Percentiles rank a stretch among this genome's conserved stretches.
These are phyloP conservation scores for Drosophila antonietae DNA, from an alignment of 2,888 invertebrate genomes.

Conservation along the genomic window DNA sequence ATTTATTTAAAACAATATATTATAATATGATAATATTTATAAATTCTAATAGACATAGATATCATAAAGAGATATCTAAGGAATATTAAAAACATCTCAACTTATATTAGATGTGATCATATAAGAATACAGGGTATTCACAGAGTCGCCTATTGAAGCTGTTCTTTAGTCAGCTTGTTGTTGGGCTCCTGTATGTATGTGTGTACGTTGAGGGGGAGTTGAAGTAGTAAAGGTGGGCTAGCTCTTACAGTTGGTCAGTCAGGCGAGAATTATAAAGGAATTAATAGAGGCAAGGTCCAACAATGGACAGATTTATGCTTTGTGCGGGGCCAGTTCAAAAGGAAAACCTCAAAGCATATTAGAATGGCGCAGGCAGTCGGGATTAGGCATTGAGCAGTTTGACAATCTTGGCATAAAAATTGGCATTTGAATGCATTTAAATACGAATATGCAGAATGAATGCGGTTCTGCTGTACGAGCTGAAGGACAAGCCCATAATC, in stretches of 20 bases:
- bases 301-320: constrained; percentile 57
- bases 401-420: constrained; percentile 69
- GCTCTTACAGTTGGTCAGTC: constrained; percentile 68
- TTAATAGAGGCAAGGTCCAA: constrained; percentile 71
- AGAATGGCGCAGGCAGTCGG: constrained; percentile 47
- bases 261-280: constrained; percentile 83
- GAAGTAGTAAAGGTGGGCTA: constrained; percentile 40
- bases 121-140: constrained; percentile 13
- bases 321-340: constrained; percentile 55
- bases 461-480: constrained; percentile 26
- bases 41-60: neutral
- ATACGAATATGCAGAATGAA: constrained; percentile 60
- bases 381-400: constrained; percentile 59
- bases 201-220: constrained; percentile 40
- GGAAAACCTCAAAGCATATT: constrained; percentile 59
- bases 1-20: no score
- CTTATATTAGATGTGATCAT: no score
- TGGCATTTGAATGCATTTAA: constrained; percentile 75
- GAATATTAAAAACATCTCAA: neutral
- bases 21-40: no score
- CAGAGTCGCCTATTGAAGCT: neutral
- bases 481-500: constrained; percentile 65
- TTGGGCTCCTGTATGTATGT: constrained; percentile 16
- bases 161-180: neutral
- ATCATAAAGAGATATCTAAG: neutral